Evolutionary conservation across 1,140 invertebrate species (phyloP).

Genomic region (Melanaphis sacchari): DNA sequence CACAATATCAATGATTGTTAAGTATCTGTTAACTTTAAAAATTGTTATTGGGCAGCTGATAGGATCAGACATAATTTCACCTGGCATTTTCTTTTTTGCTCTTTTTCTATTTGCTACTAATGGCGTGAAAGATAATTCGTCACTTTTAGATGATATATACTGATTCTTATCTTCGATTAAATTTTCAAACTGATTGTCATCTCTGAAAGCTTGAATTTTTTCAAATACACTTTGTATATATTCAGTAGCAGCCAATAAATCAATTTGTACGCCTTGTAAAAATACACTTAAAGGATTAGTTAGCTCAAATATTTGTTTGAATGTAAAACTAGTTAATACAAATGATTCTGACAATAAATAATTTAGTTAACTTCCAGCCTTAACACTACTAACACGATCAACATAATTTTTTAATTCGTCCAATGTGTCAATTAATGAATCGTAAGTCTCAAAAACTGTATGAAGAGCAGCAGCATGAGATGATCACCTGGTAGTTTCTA

Average conservation of each 20-base stretch:
- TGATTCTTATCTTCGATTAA: not conserved
- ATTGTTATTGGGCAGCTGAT: not conserved
- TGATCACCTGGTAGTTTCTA: not conserved
- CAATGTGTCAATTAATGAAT: not conserved
- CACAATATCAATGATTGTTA: not conserved
- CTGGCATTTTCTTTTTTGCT: not conserved
- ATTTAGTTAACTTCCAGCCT: not conserved
- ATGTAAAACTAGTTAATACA: not conserved
- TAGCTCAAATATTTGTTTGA: not conserved
- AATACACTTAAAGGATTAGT: not conserved
- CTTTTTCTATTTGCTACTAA: not conserved
- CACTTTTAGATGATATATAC: not conserved
- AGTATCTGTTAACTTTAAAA: not conserved
- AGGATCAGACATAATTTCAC: not conserved
- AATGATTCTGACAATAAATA: not conserved
- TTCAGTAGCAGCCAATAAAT: not conserved
- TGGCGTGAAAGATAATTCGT: not conserved
- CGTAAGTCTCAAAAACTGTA: not conserved
- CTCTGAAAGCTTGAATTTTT: not conserved
- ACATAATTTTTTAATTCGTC: not conserved
- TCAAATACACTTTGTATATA: no score
- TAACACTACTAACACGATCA: not conserved
- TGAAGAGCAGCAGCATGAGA: not conserved
- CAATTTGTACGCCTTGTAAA: not conserved
- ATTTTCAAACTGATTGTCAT: not conserved